A percentile compares a stretch with the other conserved stretches of the same genome.
phyloP scores from a whole-genome alignment of 2,888 invertebrate species.

The Seladonia tumulorum region DNA sequence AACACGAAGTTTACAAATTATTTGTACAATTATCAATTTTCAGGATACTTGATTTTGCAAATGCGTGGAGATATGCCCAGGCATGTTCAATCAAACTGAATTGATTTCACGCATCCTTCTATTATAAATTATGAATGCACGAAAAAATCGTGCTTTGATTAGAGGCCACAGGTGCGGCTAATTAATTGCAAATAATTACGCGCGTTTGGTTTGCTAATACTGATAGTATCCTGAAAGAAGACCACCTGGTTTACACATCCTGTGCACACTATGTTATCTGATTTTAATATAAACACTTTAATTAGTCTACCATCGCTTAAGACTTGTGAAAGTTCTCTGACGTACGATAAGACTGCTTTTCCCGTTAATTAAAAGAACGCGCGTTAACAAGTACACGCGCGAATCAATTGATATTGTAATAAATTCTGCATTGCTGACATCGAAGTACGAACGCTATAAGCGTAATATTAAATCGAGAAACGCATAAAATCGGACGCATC shows the following conservation, averaged over 20 bases:
- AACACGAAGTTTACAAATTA: neutral
- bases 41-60: neutral
- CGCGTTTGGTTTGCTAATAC: neutral
- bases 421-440: neutral
- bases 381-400: neutral
- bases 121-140: neutral
- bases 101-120: neutral
- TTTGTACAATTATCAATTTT: slow-evolving; percentile 1
- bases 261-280: neutral
- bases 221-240: neutral
- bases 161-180: neutral
- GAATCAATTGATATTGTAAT: neutral
- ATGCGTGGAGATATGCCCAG: neutral
- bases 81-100: neutral
- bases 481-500: slow-evolving; percentile 1
- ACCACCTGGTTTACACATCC: neutral
- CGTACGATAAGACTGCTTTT: neutral
- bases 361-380: neutral
- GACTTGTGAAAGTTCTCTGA: neutral
- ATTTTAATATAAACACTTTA: slow-evolving; percentile 6
- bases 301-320: neutral
- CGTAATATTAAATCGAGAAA: neutral
- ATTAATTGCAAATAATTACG: neutral
- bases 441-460: neutral
- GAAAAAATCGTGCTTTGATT: neutral